Base-by-base conservation (phyloP, 2,113 vertebrate genomes). In the Aviceda subcristata region DNA sequence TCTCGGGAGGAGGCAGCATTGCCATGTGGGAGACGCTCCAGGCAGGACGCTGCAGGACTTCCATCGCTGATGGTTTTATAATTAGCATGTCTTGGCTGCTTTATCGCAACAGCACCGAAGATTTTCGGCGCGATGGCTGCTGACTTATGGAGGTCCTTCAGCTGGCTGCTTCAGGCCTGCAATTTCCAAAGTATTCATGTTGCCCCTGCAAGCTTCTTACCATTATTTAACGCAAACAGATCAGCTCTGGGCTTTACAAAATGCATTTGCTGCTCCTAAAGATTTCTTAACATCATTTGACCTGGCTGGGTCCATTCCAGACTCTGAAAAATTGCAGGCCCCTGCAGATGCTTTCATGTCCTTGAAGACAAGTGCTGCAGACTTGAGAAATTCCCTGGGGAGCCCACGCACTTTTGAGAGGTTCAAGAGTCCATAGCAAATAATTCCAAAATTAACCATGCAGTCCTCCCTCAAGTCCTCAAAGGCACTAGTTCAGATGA, bases 381-480 rank as follows among this genome's bases (percentile, higher is more conserved):
- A 78, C 80, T 79, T 34, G 39, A 92, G 88, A 67, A 89, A 63
- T 82, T 93, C 92, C 60, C 29, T 36, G 60, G 92, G 69, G 93
- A 92, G 43, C 64, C 67, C 27, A 53, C 15, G 0, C 85, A 51
- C 74, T 95, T 94, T 55, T 36, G 78, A 95, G 92, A 86, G 26
- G 55, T 93, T 96, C 94, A 62, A 34, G 88, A 83, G 92, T 81
- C 89, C 82, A 20, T 82, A 85, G 94, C 81, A 96, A 90, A 74
- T 94, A 94, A 86, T 69, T 90, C 93, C 81, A 60, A 89, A 91
- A 96, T 94, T 88, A 97, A 88, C 95, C 90, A 55, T 45, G 56
- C 86, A 46, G 43, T 34, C 89, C 69, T 92, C 43, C 84, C 92
- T 26, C 55, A 72, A n/a, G 56, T 74, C 83, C 76, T 95, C 78